Evolutionary conservation across 2,888 invertebrate genomes (phyloP), one percentile per base, ranked within the genome.

Genomic region (Drosophila buzzatii): DNA sequence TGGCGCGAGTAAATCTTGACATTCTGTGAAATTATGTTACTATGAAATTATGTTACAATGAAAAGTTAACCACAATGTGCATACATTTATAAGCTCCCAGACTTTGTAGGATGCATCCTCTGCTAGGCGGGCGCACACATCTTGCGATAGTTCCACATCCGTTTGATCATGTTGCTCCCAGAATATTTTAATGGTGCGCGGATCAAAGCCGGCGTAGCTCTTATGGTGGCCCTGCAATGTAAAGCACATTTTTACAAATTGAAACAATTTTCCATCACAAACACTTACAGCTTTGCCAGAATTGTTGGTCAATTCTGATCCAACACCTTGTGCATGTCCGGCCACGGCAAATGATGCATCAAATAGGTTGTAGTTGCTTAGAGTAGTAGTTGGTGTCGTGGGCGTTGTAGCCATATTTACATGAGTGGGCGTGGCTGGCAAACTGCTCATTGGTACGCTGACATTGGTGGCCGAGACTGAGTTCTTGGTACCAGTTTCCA

Each of bases 101-200:
- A 93, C 61, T 75, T 92, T 93, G 70, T 93, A 93, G 9, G 93
- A 92, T 5, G 87, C 92, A 85, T 93, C 93, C 71, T 93, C 93
- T 0, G 93, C 93, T 6, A 93, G 64, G 1, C 90, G 87, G 0
- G 92, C 83, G 57, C 91, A 91, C 6, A 93, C 91, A 33, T 93
- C 93, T 18, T 89, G 81, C 0, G 90, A 86, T 7, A 93, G 71
- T 41, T 93, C 93, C 8, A 91, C 91, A 70, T 92, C 93, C 41
- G 91, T 92, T 63, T 92, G 91, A 51, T 93, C 92, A 70, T 93
- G 90, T 71, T 93, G 93, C 65, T 93, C 93, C 93, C 93, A 93
- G 47, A 93, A 92, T 10, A 92, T 91, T 76, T 93, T 93, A 0
- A 93, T 90, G 18, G 91, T 91, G 41, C 92, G 90, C 2, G 92